Conservation (phyloP, 1,140 invertebrate genomes). For the Psilanteris sp. region DNA sequence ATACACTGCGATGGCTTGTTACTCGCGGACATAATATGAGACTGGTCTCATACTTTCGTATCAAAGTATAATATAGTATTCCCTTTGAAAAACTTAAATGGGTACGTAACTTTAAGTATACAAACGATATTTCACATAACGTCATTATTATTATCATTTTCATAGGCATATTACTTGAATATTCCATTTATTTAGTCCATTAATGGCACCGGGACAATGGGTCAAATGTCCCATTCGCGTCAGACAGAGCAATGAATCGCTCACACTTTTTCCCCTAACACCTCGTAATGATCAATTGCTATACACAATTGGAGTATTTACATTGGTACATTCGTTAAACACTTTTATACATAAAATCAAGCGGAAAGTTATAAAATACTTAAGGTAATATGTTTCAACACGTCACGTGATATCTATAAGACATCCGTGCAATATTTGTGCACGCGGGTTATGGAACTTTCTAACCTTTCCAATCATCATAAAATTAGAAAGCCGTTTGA, state of each 20-base stretch:
- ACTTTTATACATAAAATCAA: slow-evolving; percentile 55
- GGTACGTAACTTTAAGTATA: slow-evolving; percentile 21
- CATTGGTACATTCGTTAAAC: slow-evolving; percentile 31
- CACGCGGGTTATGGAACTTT: slow-evolving; percentile 60
- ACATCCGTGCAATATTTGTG: slow-evolving; percentile 48
- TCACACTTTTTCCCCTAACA: too few relatives aligned
- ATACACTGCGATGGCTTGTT: slow-evolving; percentile 40
- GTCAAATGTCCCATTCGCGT: too few relatives aligned
- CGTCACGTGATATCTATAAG: slow-evolving; percentile 45
- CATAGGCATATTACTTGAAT: too few relatives aligned
- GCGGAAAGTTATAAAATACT: slow-evolving; percentile 27
- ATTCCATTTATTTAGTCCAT: too few relatives aligned
- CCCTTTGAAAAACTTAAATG: not conserved
- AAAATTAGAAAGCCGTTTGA: slow-evolving; percentile 65
- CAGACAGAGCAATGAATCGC: too few relatives aligned
- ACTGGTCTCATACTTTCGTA: slow-evolving; percentile 16
- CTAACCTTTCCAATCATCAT: slow-evolving; percentile 63
- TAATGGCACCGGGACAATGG: too few relatives aligned
- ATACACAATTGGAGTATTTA: slow-evolving; percentile 41
- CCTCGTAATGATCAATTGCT: slow-evolving; percentile 13
- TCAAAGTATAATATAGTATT: slow-evolving; percentile 25
- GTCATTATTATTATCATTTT: too few relatives aligned
- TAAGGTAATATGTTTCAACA: slow-evolving; percentile 47
- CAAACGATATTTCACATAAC: too few relatives aligned
- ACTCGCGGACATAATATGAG: slow-evolving; percentile 19